Percentiles rank a stretch among this genome's conserved stretches.
Evolutionary conservation across 2,113 vertebrate species (phyloP).

Genomic region (Ammodytes dubius): DNA sequence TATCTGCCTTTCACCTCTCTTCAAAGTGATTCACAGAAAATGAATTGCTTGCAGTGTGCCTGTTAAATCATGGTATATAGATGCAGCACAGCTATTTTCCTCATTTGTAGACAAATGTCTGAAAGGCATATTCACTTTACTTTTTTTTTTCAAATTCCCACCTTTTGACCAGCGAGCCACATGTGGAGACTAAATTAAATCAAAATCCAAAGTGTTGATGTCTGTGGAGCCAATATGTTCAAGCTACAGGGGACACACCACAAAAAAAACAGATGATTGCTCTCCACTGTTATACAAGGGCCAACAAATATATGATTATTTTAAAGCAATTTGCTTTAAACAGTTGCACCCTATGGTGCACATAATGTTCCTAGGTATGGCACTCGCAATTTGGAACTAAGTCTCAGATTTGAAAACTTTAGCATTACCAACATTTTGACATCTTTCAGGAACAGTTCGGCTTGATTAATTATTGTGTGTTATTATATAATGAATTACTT

Average conservation of each 20-base stretch:
- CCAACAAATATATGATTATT: not conserved
- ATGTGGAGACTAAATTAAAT: too few relatives aligned
- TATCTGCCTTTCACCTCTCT: slow-evolving; percentile 25
- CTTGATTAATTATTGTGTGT: not conserved
- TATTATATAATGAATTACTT: not conserved
- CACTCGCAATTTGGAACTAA: too few relatives aligned
- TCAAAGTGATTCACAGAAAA: slow-evolving; percentile 39
- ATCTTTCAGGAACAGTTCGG: not conserved
- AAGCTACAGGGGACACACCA: not conserved
- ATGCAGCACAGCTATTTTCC: slow-evolving; percentile 26
- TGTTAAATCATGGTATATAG: slow-evolving; percentile 7
- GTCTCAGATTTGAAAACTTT: not conserved
- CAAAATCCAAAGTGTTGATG: not conserved
- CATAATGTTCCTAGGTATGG: too few relatives aligned
- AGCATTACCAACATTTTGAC: not conserved
- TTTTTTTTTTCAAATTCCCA: slow-evolving; percentile 2
- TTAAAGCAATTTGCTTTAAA: not conserved
- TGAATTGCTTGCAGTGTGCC: slow-evolving; percentile 29
- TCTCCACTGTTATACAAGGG: not conserved
- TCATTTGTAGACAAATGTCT: not conserved
- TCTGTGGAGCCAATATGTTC: not conserved
- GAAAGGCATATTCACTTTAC: not conserved
- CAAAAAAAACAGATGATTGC: not conserved
- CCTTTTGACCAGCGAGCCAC: not conserved
- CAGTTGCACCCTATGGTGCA: not conserved